Evolutionary conservation across 2,797 vertebrate genomes (phyloP).

Genomic region (Hylomyscus alleni): DNA sequence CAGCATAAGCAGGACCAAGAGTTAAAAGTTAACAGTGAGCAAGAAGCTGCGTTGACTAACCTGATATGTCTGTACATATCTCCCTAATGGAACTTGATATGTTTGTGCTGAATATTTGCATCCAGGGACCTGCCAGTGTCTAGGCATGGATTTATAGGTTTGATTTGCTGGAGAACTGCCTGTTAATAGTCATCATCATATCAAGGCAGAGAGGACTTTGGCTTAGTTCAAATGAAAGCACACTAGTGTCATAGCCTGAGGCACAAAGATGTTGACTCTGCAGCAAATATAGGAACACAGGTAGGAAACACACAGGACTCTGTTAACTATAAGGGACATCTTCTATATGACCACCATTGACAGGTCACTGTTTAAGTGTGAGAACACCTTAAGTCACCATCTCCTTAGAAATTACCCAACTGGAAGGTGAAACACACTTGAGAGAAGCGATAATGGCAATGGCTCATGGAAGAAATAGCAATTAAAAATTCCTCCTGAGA

Average conservation of each 20-base stretch:
- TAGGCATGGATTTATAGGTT: too few species aligned
- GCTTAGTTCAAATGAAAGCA: background rate
- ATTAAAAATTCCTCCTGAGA: background rate
- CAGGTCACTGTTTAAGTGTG: background rate
- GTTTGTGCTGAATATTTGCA: background rate
- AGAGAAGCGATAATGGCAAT: background rate
- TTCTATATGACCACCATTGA: background rate
- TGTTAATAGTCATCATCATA: background rate
- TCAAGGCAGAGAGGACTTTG: background rate
- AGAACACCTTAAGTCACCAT: background rate
- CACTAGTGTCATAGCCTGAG: background rate
- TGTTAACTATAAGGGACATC: accelerated
- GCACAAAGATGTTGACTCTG: background rate
- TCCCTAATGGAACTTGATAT: background rate
- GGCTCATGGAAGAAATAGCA: background rate
- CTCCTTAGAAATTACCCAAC: background rate
- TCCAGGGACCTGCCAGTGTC: background rate
- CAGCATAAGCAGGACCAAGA: too few species aligned
- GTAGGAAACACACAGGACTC: background rate
- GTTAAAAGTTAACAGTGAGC: accelerated
- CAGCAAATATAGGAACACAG: too few species aligned
- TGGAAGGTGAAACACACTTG: background rate
- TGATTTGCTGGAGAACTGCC: background rate
- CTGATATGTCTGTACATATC: accelerated
- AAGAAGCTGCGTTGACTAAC: background rate